phyloP scores from a whole-genome alignment of 2,797 vertebrate species.

The Mormyrops attenuatus region DNA sequence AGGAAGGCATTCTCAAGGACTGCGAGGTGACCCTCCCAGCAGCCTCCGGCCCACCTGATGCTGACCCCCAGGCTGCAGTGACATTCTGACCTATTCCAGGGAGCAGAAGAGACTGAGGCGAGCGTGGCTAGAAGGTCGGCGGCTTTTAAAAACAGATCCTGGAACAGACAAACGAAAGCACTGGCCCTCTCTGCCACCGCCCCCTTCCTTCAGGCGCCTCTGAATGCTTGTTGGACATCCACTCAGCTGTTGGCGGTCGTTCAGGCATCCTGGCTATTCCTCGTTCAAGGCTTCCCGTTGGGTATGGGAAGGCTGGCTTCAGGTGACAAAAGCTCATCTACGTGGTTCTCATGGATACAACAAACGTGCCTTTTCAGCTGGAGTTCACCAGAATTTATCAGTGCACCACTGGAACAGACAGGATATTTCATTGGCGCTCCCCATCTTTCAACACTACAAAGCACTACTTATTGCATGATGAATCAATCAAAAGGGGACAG shows the following conservation, averaged over 20 bases:
- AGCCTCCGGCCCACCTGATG: not conserved
- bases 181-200: not conserved
- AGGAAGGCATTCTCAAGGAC: not conserved
- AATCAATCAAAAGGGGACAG: not conserved
- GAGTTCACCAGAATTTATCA: not conserved
- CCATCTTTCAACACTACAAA: not conserved
- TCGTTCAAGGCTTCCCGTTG: not conserved
- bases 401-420: not conserved
- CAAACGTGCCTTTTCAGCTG: not conserved
- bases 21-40: conserved; percentile 1
- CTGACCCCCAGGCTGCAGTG: not conserved
- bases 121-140: not conserved
- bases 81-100: not conserved
- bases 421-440: not conserved
- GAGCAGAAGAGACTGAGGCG: not conserved
- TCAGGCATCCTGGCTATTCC: not conserved
- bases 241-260: not conserved
- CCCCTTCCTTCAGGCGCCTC: not conserved
- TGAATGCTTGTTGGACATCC: not conserved
- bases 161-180: not conserved
- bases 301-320: not conserved
- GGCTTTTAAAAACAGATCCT: not conserved
- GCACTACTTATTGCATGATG: not conserved
- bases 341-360: not conserved
- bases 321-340: not conserved